Evolutionary conservation across 2,113 vertebrate genomes (phyloP).

Genomic region (Pygoscelis antarcticus): DNA sequence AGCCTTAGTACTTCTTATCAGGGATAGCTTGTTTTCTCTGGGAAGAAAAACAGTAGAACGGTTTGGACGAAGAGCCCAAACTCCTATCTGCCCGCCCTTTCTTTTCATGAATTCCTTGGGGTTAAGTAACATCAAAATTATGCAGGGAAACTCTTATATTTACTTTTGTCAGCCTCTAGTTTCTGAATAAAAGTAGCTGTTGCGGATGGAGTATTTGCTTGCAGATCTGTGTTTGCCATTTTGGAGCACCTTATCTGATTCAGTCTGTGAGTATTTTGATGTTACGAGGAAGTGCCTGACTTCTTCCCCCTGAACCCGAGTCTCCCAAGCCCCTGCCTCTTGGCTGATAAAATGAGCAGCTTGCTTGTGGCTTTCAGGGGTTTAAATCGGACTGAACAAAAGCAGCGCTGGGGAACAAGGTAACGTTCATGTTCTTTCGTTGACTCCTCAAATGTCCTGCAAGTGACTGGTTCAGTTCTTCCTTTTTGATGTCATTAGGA

Average conservation of each 20-base stretch:
- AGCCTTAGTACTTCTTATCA: background rate
- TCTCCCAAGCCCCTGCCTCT: accelerated
- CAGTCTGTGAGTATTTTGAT: background rate
- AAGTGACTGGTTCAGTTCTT: background rate
- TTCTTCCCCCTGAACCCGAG: background rate
- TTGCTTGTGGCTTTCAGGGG: background rate
- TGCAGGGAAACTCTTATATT: background rate
- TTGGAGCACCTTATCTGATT: background rate
- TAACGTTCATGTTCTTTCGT: background rate
- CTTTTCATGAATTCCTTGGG: background rate
- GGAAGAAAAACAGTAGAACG: background rate
- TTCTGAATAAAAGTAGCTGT: background rate
- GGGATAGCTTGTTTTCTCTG: background rate
- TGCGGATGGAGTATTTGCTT: background rate
- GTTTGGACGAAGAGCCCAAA: background rate
- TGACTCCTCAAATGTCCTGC: background rate
- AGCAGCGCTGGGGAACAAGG: background rate
- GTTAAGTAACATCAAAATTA: background rate
- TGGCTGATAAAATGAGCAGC: background rate
- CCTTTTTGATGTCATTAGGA: background rate
- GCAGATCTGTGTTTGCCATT: background rate
- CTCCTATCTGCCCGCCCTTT: background rate
- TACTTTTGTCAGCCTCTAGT: background rate
- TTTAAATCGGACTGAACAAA: background rate
- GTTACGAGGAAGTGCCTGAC: background rate